Base-by-base conservation (phyloP, 2,113 vertebrate genomes). In the Columba livia region DNA sequence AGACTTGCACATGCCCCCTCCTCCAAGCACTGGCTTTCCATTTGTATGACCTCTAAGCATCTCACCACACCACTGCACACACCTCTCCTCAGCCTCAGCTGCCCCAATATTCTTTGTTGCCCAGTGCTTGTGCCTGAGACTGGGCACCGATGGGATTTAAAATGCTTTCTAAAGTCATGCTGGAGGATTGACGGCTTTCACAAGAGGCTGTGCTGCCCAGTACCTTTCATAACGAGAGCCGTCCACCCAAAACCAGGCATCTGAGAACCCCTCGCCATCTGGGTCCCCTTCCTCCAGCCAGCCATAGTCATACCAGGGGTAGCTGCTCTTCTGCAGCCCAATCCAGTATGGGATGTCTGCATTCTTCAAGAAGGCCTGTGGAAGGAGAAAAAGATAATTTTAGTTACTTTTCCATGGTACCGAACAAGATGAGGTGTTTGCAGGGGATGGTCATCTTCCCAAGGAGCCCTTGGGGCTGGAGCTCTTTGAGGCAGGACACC, bases 171-270 rank as follows among this genome's bases (percentile, higher is more conserved):
- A 48, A 73, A 61, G 57, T 10, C 4, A 0, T 12, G 4, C 13
- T 23, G 56, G 28, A 75, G 26, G 20, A 90, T 47, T 10, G 11
- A 17, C 6, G 12, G 31, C 5, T 38, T 73, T 79, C 3, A 34
- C 57, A 82, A 36, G 48, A 78, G 44, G 28, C 48, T 31, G 12
- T 31, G 36, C 72, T 50, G 32, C 24, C 1, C 1, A 0, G 0
- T 94, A 96, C 96, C 96, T 96, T 85, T 96, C 93, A 0, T 94
- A 96, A 83, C 90, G 54, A 10, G 96, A 94, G 71, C 96, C 94
- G 1, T 96, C 96, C 34, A 96, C 93, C 96, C 96, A 96, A 58
- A 96, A 88, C 96, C 96, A 96, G 75, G 75, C 86, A 0, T 92
- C 91, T 0, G 89, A 53, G 17, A 4, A 8, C 4, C 61, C 88